Evolutionary conservation across 2,797 vertebrate genomes (phyloP), one percentile per base, ranked within the genome.

Genomic region (Pseudocheirus occidentalis): DNA sequence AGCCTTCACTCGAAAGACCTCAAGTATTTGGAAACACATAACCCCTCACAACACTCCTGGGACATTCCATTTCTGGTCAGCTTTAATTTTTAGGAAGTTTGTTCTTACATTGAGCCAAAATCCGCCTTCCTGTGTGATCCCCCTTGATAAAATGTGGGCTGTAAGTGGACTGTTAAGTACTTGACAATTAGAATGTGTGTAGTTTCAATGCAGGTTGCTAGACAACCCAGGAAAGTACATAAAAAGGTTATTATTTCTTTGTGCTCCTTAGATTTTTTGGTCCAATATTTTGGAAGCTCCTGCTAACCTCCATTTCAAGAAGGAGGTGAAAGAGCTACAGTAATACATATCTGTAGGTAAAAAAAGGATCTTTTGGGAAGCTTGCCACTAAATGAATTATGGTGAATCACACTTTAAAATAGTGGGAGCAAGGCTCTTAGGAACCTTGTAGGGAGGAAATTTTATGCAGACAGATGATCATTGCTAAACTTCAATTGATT

Each of bases 201-300:
- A 81, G 62, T 5, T 1, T n/a, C 40, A 46, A 81, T 81, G 40
- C 21, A 46, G 40, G 73, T 46, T 46, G 40, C 73, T 46, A 46
- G 73, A 46, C 18, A 73, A 73, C 40, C 40, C 73, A 46, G 40
- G 73, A 40, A 81, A 81, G n/a, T 81, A 46, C 40, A 46, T 81
- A 46, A 81, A 81, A 46, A 9, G 73, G 9, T 81, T 81, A 81
- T 7, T 46, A 24, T 81, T 81, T 81, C 73, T 46, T 81, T 81
- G 73, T 21, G 46, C 73, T 81, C n/a, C 18, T 81, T 81, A 81
- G 40, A 11, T 81, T 40, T 21, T 40, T 81, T 81, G 46, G 40
- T 92, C n/a, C 29, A 91, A 95, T 54, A 46, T 92, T 94, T 56
- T 92, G 34, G 58, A 95, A 94, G 92, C 62, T 55, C 16, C 16